Percentiles rank a stretch among this genome's conserved stretches.
Conservation (phyloP, 2,888 invertebrate genomes). For the Fragum whitleyi region DNA sequence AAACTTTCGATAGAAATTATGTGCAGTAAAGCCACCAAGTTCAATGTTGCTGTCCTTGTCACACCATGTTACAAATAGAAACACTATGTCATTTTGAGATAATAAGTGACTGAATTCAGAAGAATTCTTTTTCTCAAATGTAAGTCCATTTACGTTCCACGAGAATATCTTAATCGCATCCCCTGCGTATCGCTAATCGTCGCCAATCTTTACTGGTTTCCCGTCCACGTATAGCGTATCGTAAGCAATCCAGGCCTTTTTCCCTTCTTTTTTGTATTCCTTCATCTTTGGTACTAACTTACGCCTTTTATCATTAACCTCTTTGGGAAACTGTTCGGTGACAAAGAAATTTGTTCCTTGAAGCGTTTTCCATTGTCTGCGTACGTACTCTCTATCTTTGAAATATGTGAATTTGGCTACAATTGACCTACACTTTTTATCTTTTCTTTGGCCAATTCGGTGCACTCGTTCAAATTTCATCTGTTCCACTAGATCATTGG, state of each 20-base stretch:
- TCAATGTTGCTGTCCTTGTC: not conserved
- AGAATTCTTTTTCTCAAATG: not conserved
- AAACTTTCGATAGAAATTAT: not conserved
- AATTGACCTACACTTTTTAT: slow-evolving; percentile 24
- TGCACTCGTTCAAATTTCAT: slow-evolving; percentile 36
- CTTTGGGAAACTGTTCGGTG: slow-evolving; percentile 19
- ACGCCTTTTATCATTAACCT: not conserved
- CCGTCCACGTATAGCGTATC: no score
- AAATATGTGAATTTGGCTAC: slow-evolving; percentile 32
- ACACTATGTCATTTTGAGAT: not conserved
- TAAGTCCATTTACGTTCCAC: slow-evolving; percentile 8
- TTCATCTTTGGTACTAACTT: slow-evolving; percentile 3
- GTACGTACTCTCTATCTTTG: slow-evolving; percentile 36
- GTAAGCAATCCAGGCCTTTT: not conserved
- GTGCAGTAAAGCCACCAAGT: not conserved
- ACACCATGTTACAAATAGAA: slow-evolving; percentile 8
- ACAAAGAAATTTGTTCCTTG: slow-evolving; percentile 27
- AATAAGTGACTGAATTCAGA: not conserved
- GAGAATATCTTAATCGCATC: not conserved
- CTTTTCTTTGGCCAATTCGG: slow-evolving; percentile 28
- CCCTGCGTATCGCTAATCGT: not conserved
- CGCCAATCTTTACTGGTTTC: not conserved
- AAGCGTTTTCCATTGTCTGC: slow-evolving; percentile 22
- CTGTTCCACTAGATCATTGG: slow-evolving; percentile 9
- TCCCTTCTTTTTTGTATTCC: not conserved